Conservation (phyloP, 2,888 invertebrate species). For the Hyles lineata region DNA sequence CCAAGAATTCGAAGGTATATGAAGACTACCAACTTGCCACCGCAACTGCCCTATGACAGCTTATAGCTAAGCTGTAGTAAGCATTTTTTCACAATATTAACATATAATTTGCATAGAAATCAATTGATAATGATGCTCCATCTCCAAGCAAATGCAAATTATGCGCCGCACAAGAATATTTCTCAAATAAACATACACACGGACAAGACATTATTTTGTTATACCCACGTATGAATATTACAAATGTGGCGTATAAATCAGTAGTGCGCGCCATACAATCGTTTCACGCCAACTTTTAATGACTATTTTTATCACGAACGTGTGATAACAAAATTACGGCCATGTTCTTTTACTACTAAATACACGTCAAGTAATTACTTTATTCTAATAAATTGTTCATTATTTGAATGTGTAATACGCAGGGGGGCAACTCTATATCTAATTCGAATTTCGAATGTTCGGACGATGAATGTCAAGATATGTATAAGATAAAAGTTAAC, state of each 20-base stretch:
- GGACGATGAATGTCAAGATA: too few species aligned
- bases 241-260: constrained; percentile 75
- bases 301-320: constrained; percentile 22
- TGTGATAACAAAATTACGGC: background rate
- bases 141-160: background rate
- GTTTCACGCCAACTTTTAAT: constrained; percentile 39
- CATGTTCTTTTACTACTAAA: background rate
- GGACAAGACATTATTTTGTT: background rate
- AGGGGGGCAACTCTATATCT: too few species aligned
- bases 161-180: background rate
- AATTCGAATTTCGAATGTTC: too few species aligned
- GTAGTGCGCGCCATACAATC: constrained; percentile 57
- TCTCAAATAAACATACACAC: background rate
- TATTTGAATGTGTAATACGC: background rate
- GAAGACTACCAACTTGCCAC: too few species aligned
- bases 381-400: constrained; percentile 1
- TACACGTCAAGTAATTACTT: constrained; percentile 13
- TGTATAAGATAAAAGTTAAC: too few species aligned
- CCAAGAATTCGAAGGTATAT: too few species aligned
- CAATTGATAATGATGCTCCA: too few species aligned
- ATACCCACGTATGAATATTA: constrained; percentile 51
- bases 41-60: too few species aligned
- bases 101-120: too few species aligned
- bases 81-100: too few species aligned
- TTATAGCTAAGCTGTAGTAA: too few species aligned